Evolutionary conservation across 2,113 vertebrate genomes (phyloP).

Genomic region (Leucosticte australis): DNA sequence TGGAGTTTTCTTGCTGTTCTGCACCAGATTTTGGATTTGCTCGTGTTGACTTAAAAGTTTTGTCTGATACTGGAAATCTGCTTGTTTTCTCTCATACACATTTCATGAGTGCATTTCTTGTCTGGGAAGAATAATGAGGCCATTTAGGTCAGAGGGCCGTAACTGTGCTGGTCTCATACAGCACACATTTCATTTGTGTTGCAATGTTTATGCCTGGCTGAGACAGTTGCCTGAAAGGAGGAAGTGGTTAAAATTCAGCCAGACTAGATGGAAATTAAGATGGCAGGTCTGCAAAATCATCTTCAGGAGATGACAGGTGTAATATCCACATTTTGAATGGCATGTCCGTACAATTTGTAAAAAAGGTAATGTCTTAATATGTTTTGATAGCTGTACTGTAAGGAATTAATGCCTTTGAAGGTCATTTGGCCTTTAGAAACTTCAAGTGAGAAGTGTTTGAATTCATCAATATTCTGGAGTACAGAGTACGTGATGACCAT

Average conservation of each 20-base stretch:
- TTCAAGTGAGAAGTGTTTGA: not conserved
- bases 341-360: not conserved
- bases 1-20: not conserved
- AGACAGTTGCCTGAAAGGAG: not conserved
- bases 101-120: not conserved
- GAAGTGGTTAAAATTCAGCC: not conserved
- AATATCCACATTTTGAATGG: not conserved
- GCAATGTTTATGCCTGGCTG: not conserved
- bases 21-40: not conserved
- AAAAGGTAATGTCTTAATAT: not conserved
- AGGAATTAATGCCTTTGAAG: not conserved
- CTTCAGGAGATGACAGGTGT: not conserved
- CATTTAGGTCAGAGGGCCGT: not conserved
- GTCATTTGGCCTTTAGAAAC: not conserved
- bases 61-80: not conserved
- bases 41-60: not conserved
- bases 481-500: accelerated
- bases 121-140: not conserved
- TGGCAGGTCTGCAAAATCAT: not conserved
- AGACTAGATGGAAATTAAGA: not conserved
- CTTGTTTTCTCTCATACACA: not conserved
- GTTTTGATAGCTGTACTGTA: not conserved
- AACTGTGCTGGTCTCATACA: not conserved
- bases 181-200: not conserved
- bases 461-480: not conserved